A percentile compares a stretch with the other conserved stretches of the same genome.
phyloP scores from a whole-genome alignment of 2,888 invertebrate species.

The Drosophila gaucha region DNA sequence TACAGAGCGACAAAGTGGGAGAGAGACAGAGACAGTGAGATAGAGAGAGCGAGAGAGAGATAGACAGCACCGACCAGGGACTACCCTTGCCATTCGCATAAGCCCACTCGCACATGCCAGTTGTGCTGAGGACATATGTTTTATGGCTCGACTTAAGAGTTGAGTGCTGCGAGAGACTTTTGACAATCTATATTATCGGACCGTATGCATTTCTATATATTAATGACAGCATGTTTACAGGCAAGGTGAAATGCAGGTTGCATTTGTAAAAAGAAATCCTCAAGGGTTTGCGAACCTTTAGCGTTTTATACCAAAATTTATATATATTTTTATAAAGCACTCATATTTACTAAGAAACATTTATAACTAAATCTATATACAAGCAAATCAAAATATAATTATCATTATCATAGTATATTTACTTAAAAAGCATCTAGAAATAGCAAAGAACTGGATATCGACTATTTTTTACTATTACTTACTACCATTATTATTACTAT shows the following conservation, averaged over 20 bases:
- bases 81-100: slow-evolving; percentile 16
- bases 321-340: too few relatives aligned
- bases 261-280: not conserved
- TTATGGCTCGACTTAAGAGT: not conserved
- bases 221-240: not conserved
- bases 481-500: too few relatives aligned
- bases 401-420: too few relatives aligned
- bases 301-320: too few relatives aligned
- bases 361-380: too few relatives aligned
- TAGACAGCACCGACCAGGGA: slow-evolving; percentile 1
- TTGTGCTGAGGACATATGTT: slow-evolving; percentile 4
- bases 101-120: slow-evolving; percentile 6
- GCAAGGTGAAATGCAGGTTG: too few relatives aligned
- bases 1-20: not conserved
- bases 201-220: not conserved
- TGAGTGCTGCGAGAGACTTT: not conserved
- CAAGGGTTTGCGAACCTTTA: not conserved
- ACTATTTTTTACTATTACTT: too few relatives aligned
- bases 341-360: too few relatives aligned
- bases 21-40: not conserved
- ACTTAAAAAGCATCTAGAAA: too few relatives aligned
- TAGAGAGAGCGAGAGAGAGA: not conserved
- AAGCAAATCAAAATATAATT: too few relatives aligned
- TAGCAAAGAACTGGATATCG: too few relatives aligned
- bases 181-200: not conserved